Evolutionary conservation across 2,888 invertebrate species (phyloP), one percentile per base, ranked within the genome.

Genomic region (Crossocerus cetratus): DNA sequence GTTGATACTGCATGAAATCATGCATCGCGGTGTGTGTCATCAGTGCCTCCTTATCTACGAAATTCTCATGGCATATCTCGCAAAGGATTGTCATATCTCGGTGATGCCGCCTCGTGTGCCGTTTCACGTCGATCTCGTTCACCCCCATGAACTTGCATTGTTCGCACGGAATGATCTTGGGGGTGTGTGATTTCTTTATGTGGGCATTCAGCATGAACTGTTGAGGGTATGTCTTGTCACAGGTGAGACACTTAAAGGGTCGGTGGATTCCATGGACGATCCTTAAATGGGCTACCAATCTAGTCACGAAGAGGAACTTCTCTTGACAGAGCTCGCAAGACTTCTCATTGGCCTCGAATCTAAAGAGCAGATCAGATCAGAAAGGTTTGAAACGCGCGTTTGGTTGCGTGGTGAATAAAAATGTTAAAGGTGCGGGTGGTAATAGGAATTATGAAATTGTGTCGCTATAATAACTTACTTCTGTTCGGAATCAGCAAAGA

Each of bases 191-290:
- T 53, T 86, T 87, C 54, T 85, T 86, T 18, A 88, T 83, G 66
- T 87, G 88, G 0, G 86, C 85, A 63, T 88, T 88, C 18, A 88
- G 69, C 80, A 86, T 84, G 60, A 86, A 88, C 21, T 87, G 85
- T 56, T 87, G 86, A 1, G 86, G 82, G 55, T 87, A 88, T 2
- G 83, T 81, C 58, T 87, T 88, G 0, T 73, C 85, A 69, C 89
- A 88, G 14, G 79, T 75, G 44, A 65, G 67, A 60, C 88, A 89
- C 60, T 86, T 86, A 74, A 87, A 89, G 0, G 89, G 89, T 11
- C 87, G 82, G 14, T 84, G 78, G 49, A 86, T 86, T 14, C 86
- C 84, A 69, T 87, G 87, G 4, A 74, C 82, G 56, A 83, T 78
- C 16, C 86, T 84, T 20, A 88, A 64, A 42, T 88, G 88, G 0